phyloP scores from a whole-genome alignment of 2,797 vertebrate species.

The Ficedula albicollis region DNA sequence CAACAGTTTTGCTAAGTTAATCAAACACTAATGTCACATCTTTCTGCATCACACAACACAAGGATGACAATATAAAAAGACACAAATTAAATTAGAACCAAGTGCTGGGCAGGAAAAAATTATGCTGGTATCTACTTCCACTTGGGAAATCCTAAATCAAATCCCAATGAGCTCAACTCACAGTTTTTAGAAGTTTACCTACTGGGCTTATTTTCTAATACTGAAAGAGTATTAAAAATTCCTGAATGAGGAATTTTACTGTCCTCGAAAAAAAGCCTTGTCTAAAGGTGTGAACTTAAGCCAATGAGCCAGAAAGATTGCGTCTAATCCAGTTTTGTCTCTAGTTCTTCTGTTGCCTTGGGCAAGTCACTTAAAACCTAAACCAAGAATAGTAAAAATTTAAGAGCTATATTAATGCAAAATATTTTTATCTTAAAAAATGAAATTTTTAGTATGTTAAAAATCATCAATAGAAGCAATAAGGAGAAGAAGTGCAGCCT shows the following conservation, averaged over 20 bases:
- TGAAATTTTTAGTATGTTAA: background rate
- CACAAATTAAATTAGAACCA: background rate
- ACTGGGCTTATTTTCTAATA: background rate
- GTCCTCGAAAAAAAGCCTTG: background rate
- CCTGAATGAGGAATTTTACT: background rate
- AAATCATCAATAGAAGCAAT: background rate
- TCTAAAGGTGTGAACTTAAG: background rate
- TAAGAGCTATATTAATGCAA: background rate
- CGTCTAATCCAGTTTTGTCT: constrained; percentile 4
- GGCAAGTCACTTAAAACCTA: background rate
- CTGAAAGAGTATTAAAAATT: background rate
- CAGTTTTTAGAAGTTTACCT: background rate
- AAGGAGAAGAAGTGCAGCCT: background rate
- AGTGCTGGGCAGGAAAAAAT: background rate
- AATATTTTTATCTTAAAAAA: constrained; percentile 6
- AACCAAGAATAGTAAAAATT: background rate
- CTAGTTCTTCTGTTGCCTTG: constrained; percentile 12
- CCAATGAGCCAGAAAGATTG: background rate
- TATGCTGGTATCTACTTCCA: background rate
- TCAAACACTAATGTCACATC: background rate
- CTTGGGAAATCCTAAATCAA: background rate
- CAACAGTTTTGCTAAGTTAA: background rate
- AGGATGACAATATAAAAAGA: background rate
- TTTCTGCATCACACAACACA: background rate
- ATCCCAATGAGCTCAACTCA: background rate